These are phyloP conservation scores for Brachystomella parvula DNA, from an alignment of 1,140 invertebrate genomes.

Conservation along the genomic window DNA sequence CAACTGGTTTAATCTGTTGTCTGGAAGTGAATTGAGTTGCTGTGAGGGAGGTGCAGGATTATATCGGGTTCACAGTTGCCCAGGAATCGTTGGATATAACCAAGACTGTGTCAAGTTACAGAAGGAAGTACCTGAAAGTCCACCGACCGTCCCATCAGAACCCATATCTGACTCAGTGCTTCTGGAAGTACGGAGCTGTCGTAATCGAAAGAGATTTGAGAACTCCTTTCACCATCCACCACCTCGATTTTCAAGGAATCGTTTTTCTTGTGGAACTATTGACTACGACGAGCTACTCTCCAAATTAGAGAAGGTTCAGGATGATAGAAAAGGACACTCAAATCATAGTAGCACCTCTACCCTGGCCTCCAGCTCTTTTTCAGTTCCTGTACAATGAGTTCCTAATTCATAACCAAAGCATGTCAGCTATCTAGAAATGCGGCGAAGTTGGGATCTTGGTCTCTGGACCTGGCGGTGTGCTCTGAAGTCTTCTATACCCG, in stretches of 20 bases:
- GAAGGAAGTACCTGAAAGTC: conserved; percentile 33
- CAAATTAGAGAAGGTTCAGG: conserved; percentile 26
- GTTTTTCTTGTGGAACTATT: conserved; percentile 24
- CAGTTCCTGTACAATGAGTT: conserved; percentile 30
- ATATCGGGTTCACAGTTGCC: conserved; percentile 34
- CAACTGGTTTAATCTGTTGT: conserved; percentile 31
- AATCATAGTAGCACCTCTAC: conserved; percentile 33
- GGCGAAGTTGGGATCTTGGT: too few species aligned
- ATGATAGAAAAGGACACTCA: conserved; percentile 18
- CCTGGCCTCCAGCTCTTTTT: conserved; percentile 33
- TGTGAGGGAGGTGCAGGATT: conserved; percentile 31
- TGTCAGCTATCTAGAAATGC: not conserved
- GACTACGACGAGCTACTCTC: conserved; percentile 30
- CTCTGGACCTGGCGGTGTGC: too few species aligned
- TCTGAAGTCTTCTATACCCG: too few species aligned
- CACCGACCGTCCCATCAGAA: conserved; percentile 26
- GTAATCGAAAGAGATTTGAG: conserved; percentile 22
- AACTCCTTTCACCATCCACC: conserved; percentile 18
- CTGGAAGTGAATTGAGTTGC: conserved; percentile 24
- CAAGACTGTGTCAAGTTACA: conserved; percentile 28
- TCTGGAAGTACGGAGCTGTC: conserved; percentile 27
- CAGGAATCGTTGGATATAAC: conserved; percentile 28
- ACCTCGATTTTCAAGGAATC: conserved; percentile 17
- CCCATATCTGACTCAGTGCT: conserved; percentile 34
- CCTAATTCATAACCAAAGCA: not conserved